Evolutionary conservation across 2,888 invertebrate genomes (phyloP), one percentile per base, ranked within the genome.

Genomic region (Lissonota sp.): DNA sequence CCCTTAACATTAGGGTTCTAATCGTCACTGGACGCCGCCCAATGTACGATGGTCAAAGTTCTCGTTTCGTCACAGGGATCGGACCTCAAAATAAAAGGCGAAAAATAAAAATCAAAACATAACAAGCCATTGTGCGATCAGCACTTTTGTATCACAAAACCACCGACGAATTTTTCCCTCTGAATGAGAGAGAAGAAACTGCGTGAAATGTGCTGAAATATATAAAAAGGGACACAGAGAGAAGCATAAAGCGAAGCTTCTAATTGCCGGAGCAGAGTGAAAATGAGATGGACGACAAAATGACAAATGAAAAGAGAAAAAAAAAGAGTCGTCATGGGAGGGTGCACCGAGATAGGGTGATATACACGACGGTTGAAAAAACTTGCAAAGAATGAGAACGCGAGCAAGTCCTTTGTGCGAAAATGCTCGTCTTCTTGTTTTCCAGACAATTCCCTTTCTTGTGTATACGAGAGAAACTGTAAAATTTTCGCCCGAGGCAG

Each of bases 371-470:
- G 12, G 53, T 39, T 39, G 40, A 60, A 37, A 66, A 49, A 46
- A 60, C 49, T 60, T 49, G 46, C 40, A 39, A 67, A 67, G 67
- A 67, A 67, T 51, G 42, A 46, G 73, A 67, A 67, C 58, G 42
- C 39, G 73, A 69, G 49, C 46, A 55, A 76, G 42, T 60, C 71
- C 75, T 80, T 72, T 80, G 71, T 75, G 14, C 26, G 55, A 49
- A 69, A 80, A 76, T 26, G 57, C 75, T 60, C 55, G 62, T 76
- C 67, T 75, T 14, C 71, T 76, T 80, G 76, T 80, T 80, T 80
- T 76, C 64, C 62, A 72, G 80, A 63, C 75, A 72, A 80, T 71
- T 67, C 76, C 16, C 51, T 62, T 64, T 70, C 42, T 46, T 64
- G 49, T 67, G 16, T 51, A n/a, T n/a, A 58, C 57, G 7, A 60